phyloP scores from a whole-genome alignment of 2,888 invertebrate species.

The Amblyjoppa fuscipennis region DNA sequence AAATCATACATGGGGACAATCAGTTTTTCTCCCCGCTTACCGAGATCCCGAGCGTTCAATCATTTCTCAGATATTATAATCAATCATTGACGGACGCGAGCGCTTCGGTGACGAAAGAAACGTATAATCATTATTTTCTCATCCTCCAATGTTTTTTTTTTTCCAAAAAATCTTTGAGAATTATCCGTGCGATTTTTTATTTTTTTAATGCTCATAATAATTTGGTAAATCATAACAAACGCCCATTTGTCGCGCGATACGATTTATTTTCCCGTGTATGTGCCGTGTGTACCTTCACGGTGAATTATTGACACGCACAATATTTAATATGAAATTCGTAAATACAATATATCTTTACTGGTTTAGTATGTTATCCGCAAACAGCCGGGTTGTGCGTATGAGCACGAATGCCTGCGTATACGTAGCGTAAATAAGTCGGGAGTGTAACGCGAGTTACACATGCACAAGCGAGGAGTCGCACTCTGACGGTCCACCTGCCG shows the following conservation, averaged over 20 bases:
- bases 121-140: too few species aligned
- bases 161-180: too few species aligned
- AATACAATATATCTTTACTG: slow-evolving; percentile 29
- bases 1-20: too few species aligned
- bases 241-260: background rate
- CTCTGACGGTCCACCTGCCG: slow-evolving; percentile 18
- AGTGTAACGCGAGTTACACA: slow-evolving; percentile 27
- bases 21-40: too few species aligned
- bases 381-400: slow-evolving; percentile 11
- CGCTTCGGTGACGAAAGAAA: too few species aligned
- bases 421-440: slow-evolving; percentile 36
- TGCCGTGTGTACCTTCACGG: background rate
- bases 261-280: background rate
- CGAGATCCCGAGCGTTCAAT: too few species aligned
- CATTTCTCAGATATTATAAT: too few species aligned
- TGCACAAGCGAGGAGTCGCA: slow-evolving; percentile 28
- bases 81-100: too few species aligned
- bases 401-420: slow-evolving; percentile 8
- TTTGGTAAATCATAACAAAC: too few species aligned
- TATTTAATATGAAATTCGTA: slow-evolving; percentile 53
- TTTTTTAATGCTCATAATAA: background rate
- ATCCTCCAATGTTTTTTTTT: too few species aligned
- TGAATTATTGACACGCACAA: slow-evolving; percentile 32
- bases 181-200: background rate
- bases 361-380: slow-evolving; percentile 53